phyloP scores from a whole-genome alignment of 2,113 vertebrate species.

The Paramormyrops kingsleyae region DNA sequence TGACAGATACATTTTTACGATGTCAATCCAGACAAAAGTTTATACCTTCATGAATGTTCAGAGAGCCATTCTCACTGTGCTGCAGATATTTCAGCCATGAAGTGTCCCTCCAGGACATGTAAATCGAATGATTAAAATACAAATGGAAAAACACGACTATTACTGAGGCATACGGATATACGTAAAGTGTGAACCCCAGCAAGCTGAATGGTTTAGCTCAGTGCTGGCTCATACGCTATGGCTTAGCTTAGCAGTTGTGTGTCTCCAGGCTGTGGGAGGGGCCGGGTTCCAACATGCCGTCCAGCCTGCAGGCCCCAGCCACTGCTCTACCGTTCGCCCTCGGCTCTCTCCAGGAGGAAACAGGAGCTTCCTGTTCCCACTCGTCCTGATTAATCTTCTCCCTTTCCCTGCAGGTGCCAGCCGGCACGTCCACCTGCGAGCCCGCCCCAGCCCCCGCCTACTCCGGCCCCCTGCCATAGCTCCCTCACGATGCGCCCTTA shows the following conservation, averaged over 20 bases:
- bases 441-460: constrained; percentile 8
- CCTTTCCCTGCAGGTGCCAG: not conserved
- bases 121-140: not conserved
- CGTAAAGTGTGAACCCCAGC: not conserved
- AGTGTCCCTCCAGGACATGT: not conserved
- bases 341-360: not conserved
- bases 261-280: not conserved
- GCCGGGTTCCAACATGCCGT: no score
- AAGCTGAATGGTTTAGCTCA: not conserved
- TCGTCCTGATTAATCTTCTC: not conserved
- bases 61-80: not conserved
- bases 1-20: not conserved
- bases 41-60: not conserved
- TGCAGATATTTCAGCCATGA: not conserved
- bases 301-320: not conserved
- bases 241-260: not conserved
- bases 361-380: constrained; percentile 2
- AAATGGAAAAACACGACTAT: not conserved
- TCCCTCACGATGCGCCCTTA: constrained; percentile 37
- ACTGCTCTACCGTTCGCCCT: not conserved
- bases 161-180: not conserved
- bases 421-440: constrained; percentile 45
- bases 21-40: not conserved
- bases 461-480: constrained; percentile 27
- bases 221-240: not conserved